Evolutionary conservation across 2,888 invertebrate genomes (phyloP).

Genomic region (Cybosia mesomella): DNA sequence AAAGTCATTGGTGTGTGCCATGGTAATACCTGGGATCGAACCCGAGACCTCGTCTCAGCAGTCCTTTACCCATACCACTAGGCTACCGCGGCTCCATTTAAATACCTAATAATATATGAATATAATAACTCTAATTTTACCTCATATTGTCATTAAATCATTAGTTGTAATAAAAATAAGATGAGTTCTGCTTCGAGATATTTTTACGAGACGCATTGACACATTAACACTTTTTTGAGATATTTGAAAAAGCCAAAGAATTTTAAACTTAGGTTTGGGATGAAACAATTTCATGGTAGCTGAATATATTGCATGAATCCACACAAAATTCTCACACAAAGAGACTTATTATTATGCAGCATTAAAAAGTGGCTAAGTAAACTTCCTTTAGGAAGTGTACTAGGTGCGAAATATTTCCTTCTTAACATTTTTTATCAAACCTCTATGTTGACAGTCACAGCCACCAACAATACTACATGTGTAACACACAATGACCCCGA

Average conservation of each 20-base stretch:
- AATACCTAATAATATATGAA: no score
- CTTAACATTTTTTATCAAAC: slow-evolving; percentile 73
- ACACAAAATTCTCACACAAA: slow-evolving; percentile 26
- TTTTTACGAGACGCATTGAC: slow-evolving; percentile 7
- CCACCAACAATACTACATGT: slow-evolving; percentile 70
- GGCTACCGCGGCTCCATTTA: no score
- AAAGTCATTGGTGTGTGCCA: no score
- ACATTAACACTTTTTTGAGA: slow-evolving; percentile 36
- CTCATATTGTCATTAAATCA: no score
- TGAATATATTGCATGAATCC: slow-evolving; percentile 31
- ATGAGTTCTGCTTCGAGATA: not conserved
- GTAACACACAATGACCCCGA: slow-evolving; percentile 74
- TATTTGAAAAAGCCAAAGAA: slow-evolving; percentile 24
- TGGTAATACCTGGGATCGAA: no score
- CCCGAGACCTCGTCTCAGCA: no score
- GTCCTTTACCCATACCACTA: no score
- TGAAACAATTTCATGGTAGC: slow-evolving; percentile 39
- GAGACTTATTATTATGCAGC: slow-evolving; percentile 33
- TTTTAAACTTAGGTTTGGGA: slow-evolving; percentile 45
- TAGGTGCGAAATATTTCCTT: slow-evolving; percentile 75
- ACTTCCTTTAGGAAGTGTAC: slow-evolving; percentile 74
- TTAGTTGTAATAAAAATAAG: no score
- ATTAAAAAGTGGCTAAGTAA: slow-evolving; percentile 67
- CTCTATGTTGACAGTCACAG: slow-evolving; percentile 79
- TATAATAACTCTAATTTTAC: no score